Conservation (phyloP, 1,140 invertebrate species). For the Caenorhabditis remanei region DNA sequence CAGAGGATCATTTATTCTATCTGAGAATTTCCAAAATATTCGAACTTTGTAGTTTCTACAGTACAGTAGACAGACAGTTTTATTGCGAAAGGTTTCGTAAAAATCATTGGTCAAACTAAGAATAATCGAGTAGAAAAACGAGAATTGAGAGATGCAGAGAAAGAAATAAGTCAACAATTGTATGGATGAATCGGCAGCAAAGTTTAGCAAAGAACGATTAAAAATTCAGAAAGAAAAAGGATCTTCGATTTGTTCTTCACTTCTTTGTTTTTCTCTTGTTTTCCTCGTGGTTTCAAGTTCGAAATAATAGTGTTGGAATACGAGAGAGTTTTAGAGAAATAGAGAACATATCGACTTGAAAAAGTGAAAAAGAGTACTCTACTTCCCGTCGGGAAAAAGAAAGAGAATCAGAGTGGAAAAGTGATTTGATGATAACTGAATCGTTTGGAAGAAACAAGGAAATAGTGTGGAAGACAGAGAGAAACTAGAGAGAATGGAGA, state of each 20-base stretch:
- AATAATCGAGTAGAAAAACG: conserved; percentile 1
- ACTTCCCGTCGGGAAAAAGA: conserved; percentile 8
- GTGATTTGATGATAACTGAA: neutral
- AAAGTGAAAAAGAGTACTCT: conserved; percentile 12
- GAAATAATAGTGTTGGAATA: neutral
- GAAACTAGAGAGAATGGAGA: neutral
- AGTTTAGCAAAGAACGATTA: conserved; percentile 35
- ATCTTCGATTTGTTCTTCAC: conserved; percentile 7
- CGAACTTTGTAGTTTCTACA: neutral
- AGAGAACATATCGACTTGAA: conserved; percentile 1
- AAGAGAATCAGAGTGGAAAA: neutral
- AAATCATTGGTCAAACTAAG: conserved; percentile 15
- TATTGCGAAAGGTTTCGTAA: conserved; percentile 35
- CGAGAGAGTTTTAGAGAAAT: conserved; percentile 8
- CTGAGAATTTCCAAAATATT: too few species aligned
- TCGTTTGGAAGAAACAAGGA: neutral
- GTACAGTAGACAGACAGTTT: neutral
- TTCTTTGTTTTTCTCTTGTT: neutral
- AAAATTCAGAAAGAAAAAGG: conserved; percentile 25
- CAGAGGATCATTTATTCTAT: too few species aligned
- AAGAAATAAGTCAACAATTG: conserved; percentile 48
- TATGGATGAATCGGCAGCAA: neutral
- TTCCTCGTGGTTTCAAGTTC: conserved; percentile 22
- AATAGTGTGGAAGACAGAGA: neutral
- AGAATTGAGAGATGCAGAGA: neutral